These are phyloP conservation scores for Meliscaeva auricollis DNA, from an alignment of 2,888 invertebrate species.

Conservation along the genomic window DNA sequence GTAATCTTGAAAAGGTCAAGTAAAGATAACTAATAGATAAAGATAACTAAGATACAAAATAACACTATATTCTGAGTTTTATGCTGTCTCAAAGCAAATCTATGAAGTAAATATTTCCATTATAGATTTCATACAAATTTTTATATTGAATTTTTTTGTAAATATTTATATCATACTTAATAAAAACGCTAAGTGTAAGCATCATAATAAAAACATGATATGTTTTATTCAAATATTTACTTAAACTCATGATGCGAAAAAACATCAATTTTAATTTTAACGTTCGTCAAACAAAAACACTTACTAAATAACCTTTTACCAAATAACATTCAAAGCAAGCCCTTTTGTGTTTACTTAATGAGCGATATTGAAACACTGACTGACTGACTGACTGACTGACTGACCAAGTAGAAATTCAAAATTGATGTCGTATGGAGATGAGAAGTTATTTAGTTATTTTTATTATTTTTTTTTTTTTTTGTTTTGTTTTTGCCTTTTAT, in stretches of 20 bases:
- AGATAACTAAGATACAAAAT: too few species aligned
- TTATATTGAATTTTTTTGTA: too few species aligned
- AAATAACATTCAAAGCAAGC: conserved; percentile 17
- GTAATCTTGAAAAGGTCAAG: too few species aligned
- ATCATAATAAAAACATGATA: too few species aligned
- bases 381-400: background rate
- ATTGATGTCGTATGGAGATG: background rate
- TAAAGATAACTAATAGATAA: too few species aligned
- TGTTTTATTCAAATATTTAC: background rate
- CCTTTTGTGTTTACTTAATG: conserved; percentile 25
- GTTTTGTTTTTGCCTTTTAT: background rate
- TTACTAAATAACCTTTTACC: background rate
- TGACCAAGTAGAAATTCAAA: background rate
- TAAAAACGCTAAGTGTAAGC: background rate
- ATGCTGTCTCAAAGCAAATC: too few species aligned
- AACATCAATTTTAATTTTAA: background rate
- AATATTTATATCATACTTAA: background rate
- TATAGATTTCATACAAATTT: too few species aligned
- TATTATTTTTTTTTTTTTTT: background rate
- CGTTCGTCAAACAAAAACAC: conserved; percentile 11
- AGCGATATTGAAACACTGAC: background rate
- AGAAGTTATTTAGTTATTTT: too few species aligned
- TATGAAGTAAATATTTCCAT: too few species aligned
- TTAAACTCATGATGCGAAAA: background rate
- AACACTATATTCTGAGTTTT: too few species aligned